Evolutionary conservation across 2,888 invertebrate species (phyloP), one percentile per base, ranked within the genome.

Genomic region (Ormia ochracea): DNA sequence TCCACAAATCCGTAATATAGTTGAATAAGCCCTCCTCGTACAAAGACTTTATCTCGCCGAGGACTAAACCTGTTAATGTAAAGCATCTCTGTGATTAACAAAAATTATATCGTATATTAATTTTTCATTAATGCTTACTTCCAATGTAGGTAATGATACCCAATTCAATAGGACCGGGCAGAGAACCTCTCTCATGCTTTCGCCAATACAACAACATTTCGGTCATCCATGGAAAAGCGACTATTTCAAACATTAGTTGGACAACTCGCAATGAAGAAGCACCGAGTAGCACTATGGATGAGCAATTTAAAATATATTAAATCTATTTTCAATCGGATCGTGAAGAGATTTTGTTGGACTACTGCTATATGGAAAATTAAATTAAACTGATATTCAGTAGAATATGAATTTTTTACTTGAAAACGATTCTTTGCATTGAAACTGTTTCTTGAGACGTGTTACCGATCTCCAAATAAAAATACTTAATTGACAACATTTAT

Each of bases 1-100:
- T 99, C 99, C 99, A 99, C 82, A 99, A 92, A 89, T 99, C 98
- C 83, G 94, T 94, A 50, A 96, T 93, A 88, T 99, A 99, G 83
- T 98, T 98, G 83, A 94, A 90, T 6, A 98, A 90, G 0, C 99
- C 99, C 68, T 95, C 96, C 2, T 94, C 92, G 95, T 98, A 99
- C 9, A 99, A 90, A 3, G 97, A 92, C 87, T 96, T 93, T 82
- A 98, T 94, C 91, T 99, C 99, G 33, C 95, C 95, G 93, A 97
- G 97, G 84, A 99, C 95, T 75, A 98, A 91, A 91, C 98, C 98
- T 97, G 31, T 36, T 0, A 59, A 69, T 0, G 12, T 12, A 23
- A 33, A n/a, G n/a, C n/a, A n/a, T n/a, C n/a, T n/a, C n/a, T n/a
- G n/a, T n/a, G n/a, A n/a, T n/a, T n/a, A 23, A 0, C 10, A 2